A percentile compares a stretch with the other conserved stretches of the same genome.
Conservation (phyloP, 2,797 vertebrate genomes). For the Periophthalmus magnuspinnatus region DNA sequence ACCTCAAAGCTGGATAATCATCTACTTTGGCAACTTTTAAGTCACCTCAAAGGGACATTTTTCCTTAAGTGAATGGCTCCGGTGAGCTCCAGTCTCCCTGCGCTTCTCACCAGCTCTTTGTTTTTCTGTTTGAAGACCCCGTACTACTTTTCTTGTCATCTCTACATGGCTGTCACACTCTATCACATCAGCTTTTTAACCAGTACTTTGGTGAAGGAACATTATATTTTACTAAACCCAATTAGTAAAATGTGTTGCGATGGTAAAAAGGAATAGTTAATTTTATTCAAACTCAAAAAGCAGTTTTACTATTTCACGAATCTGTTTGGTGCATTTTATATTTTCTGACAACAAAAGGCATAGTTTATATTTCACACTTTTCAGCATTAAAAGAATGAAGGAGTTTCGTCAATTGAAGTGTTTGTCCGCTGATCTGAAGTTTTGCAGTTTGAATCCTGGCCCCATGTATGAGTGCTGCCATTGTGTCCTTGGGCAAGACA, state of each 20-base stretch:
- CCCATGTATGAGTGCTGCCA: too few species aligned
- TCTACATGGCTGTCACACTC: slow-evolving; percentile 49
- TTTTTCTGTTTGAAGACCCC: slow-evolving; percentile 44
- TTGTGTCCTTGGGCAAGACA: too few species aligned
- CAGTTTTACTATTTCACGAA: too few species aligned
- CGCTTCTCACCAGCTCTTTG: slow-evolving; percentile 48
- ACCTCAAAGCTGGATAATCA: slow-evolving; percentile 48
- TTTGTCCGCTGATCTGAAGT: too few species aligned
- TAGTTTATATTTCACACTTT: slow-evolving; percentile 21
- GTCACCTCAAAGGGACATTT: slow-evolving; percentile 48
- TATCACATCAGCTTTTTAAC: slow-evolving; percentile 54
- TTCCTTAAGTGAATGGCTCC: slow-evolving; percentile 38
- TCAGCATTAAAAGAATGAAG: background rate
- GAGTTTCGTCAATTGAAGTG: too few species aligned
- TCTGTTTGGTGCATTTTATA: background rate
- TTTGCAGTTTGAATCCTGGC: too few species aligned
- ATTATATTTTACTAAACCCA: background rate
- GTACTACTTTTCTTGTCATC: slow-evolving; percentile 53
- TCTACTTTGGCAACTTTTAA: slow-evolving; percentile 65
- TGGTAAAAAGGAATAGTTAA: too few species aligned
- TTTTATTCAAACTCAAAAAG: too few species aligned
- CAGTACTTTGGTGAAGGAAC: slow-evolving; percentile 25
- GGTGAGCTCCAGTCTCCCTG: slow-evolving; percentile 34
- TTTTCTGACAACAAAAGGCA: slow-evolving; percentile 4
- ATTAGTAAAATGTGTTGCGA: background rate